Evolutionary conservation across 1,140 invertebrate species (phyloP).

Genomic region (Camponotus floridanus): DNA sequence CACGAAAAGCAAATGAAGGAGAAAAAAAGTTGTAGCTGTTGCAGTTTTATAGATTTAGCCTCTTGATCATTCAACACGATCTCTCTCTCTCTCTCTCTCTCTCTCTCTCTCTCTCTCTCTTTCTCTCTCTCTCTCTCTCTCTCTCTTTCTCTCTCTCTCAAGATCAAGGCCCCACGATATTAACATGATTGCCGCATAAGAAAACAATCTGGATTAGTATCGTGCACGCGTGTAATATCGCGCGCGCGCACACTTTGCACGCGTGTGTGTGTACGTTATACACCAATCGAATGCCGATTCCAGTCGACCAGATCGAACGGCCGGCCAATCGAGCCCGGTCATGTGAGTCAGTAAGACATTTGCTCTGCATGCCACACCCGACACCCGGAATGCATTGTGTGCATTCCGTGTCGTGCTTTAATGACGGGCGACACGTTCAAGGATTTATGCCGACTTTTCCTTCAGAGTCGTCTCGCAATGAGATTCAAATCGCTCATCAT

Average conservation of each 20-base stretch:
- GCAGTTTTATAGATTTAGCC: neutral
- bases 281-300: slow-evolving; percentile 40
- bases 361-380: slow-evolving; percentile 75
- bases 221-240: neutral
- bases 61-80: slow-evolving; percentile 69
- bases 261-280: neutral
- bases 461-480: neutral
- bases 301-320: slow-evolving; percentile 43
- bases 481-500: neutral
- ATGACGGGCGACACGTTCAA: slow-evolving; percentile 32
- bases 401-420: slow-evolving; percentile 70
- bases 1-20: neutral
- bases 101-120: slow-evolving; percentile 57
- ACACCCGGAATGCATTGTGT: slow-evolving; percentile 69
- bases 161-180: slow-evolving; percentile 77
- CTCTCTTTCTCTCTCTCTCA: slow-evolving; percentile 56
- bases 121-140: slow-evolving; percentile 31
- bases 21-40: neutral
- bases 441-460: slow-evolving; percentile 56
- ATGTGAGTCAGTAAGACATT: slow-evolving; percentile 80
- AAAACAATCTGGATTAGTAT: slow-evolving; percentile 77
- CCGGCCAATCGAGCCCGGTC: slow-evolving; percentile 52
- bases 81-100: neutral
- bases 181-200: slow-evolving; percentile 71
- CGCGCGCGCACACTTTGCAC: neutral